A percentile compares a stretch with the other conserved stretches of the same genome.
phyloP scores from a whole-genome alignment of 2,113 vertebrate genomes.

The Lagopus muta region DNA sequence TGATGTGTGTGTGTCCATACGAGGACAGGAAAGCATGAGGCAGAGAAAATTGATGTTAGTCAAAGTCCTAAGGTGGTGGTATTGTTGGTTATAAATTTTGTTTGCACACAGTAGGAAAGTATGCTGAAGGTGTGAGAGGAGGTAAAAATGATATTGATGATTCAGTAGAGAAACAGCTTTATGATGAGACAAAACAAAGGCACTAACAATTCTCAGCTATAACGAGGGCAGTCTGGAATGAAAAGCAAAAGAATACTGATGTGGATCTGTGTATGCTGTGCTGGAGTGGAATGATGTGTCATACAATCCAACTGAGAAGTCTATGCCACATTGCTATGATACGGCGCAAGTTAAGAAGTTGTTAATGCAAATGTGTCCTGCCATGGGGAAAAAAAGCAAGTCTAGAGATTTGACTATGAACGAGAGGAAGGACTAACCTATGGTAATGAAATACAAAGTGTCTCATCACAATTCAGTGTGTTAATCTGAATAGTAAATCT shows the following conservation, averaged over 20 bases:
- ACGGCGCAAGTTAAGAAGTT: not conserved
- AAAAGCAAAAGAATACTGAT: conserved; percentile 15
- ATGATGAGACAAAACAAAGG: not conserved
- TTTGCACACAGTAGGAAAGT: not conserved
- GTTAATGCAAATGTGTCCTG: conserved; percentile 56
- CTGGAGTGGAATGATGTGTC: not conserved
- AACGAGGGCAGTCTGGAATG: not conserved
- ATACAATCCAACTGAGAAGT: not conserved
- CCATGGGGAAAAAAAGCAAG: conserved; percentile 33
- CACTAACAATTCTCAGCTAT: not conserved
- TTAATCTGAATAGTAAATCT: conserved; percentile 60
- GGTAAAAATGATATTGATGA: not conserved
- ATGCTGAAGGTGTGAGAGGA: not conserved
- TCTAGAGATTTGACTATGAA: conserved; percentile 49
- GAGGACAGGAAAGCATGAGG: not conserved
- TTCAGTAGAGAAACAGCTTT: conserved; percentile 14
- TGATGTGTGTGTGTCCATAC: accelerated
- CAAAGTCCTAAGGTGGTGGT: not conserved
- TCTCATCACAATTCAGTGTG: conserved; percentile 61
- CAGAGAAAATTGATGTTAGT: not conserved
- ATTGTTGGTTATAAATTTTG: not conserved
- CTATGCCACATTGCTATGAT: not conserved
- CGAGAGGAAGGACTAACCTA: conserved; percentile 9
- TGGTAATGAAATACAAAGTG: conserved; percentile 59
- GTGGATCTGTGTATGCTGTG: not conserved